Evolutionary conservation across 30 jellyfish, hydroid and myxozoan genomes (phyloP).

Genomic region (Hydra vulgaris): DNA sequence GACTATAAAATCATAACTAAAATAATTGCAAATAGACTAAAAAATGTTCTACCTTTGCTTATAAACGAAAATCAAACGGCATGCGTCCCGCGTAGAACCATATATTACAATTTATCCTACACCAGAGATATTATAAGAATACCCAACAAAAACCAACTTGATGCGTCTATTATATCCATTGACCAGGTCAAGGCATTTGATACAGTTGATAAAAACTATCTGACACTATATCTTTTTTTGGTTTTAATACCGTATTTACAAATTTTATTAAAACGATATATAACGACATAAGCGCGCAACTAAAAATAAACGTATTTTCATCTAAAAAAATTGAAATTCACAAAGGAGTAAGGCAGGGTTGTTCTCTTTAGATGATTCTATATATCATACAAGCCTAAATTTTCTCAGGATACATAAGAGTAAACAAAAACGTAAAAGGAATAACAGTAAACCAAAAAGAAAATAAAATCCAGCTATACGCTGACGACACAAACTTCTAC

Average conservation of each 20-base stretch:
- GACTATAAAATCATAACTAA: too few species aligned
- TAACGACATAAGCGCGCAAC: neutral
- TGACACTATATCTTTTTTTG: neutral
- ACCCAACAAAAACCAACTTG: too few species aligned
- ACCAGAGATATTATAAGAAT: too few species aligned
- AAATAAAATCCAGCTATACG: neutral
- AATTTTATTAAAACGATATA: neutral
- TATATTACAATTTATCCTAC: too few species aligned
- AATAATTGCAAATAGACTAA: too few species aligned
- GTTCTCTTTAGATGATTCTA: slow-evolving; percentile 6
- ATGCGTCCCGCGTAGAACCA: too few species aligned
- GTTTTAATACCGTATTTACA: neutral
- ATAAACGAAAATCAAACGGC: too few species aligned
- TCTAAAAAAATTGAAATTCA: neutral
- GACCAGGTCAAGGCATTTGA: too few species aligned
- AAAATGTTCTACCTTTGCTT: too few species aligned
- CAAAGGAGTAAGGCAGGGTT: slow-evolving; percentile 19
- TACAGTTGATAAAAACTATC: neutral
- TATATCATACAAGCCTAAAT: neutral
- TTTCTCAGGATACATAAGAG: neutral
- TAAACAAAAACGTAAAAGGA: neutral
- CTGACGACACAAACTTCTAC: slow-evolving; percentile 2
- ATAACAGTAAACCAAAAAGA: neutral
- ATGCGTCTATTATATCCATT: too few species aligned
- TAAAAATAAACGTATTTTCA: neutral